These are phyloP conservation scores for Ochotona curzoniae DNA, from an alignment of 2,113 vertebrate species.

Conservation along the genomic window DNA sequence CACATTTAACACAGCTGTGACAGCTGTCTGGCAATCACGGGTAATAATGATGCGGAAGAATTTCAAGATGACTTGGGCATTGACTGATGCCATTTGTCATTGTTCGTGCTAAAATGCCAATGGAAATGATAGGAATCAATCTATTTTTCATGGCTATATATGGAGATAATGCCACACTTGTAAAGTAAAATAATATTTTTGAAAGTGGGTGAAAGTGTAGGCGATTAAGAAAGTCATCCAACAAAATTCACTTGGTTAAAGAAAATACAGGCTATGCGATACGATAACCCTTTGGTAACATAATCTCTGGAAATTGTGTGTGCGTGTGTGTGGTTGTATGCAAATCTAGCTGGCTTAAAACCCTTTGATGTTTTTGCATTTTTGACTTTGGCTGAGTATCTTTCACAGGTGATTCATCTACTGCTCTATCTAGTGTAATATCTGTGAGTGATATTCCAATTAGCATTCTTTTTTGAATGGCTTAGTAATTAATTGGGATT, in stretches of 20 bases:
- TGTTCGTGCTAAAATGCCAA: conserved; percentile 35
- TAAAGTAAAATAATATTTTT: not conserved
- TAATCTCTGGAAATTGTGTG: not conserved
- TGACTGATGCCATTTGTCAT: conserved; percentile 39
- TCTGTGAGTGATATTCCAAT: not conserved
- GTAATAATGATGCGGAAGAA: conserved; percentile 48
- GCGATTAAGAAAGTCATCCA: not conserved
- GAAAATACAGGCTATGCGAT: not conserved
- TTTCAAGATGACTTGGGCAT: conserved; percentile 26
- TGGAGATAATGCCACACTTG: not conserved
- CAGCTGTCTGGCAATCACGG: conserved; percentile 61
- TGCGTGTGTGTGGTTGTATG: not conserved
- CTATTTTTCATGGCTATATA: conserved; percentile 39
- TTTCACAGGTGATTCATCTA: not conserved
- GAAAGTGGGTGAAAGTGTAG: not conserved
- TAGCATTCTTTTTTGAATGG: not conserved
- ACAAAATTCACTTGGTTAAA: not conserved
- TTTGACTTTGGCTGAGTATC: not conserved
- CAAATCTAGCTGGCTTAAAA: not conserved
- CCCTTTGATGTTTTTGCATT: not conserved
- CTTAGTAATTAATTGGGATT: not conserved
- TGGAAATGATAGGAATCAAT: conserved; percentile 42
- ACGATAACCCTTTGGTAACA: not conserved
- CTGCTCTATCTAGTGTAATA: not conserved
- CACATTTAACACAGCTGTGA: not conserved